Percentiles rank a stretch among this genome's conserved stretches.
Conservation (phyloP, 2,888 invertebrate genomes). For the Phaedon cochleariae region DNA sequence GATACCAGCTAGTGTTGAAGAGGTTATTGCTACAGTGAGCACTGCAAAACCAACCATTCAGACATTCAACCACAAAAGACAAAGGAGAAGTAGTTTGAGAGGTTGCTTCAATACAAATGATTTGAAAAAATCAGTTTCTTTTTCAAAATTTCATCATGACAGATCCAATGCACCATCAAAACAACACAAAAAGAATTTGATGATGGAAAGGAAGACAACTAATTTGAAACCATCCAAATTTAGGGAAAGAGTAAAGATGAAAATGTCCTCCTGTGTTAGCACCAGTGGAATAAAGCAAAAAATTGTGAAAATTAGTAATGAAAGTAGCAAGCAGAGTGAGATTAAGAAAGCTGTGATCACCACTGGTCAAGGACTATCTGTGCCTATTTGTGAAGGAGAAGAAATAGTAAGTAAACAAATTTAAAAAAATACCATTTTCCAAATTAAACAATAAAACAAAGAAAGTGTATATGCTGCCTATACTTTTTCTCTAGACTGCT, state of each 20-base stretch:
- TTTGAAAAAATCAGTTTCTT: background rate
- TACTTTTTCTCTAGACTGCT: no score
- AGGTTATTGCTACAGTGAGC: slow-evolving; percentile 65
- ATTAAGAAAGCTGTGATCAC: slow-evolving; percentile 54
- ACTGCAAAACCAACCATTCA: slow-evolving; percentile 65
- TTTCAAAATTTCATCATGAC: background rate
- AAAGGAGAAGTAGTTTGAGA: slow-evolving; percentile 42
- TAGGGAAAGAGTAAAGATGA: slow-evolving; percentile 7
- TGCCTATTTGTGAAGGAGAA: slow-evolving; percentile 69
- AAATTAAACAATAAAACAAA: no score
- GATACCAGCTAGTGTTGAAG: slow-evolving; percentile 66
- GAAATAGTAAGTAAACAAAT: slow-evolving; percentile 49
- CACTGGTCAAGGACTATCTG: slow-evolving; percentile 65
- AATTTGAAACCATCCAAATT: background rate
- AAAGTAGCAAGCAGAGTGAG: slow-evolving; percentile 33
- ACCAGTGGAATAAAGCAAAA: slow-evolving; percentile 22
- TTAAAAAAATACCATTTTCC: no score
- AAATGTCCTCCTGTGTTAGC: background rate
- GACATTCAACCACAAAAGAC: slow-evolving; percentile 50
- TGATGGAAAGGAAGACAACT: background rate
- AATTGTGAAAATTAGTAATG: slow-evolving; percentile 45
- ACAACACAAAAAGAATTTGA: slow-evolving; percentile 1
- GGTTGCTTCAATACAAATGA: background rate
- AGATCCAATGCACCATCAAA: background rate
- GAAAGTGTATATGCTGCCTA: no score